Conservation (phyloP, 2,888 invertebrate genomes). For the Phymatocera aterrima region DNA sequence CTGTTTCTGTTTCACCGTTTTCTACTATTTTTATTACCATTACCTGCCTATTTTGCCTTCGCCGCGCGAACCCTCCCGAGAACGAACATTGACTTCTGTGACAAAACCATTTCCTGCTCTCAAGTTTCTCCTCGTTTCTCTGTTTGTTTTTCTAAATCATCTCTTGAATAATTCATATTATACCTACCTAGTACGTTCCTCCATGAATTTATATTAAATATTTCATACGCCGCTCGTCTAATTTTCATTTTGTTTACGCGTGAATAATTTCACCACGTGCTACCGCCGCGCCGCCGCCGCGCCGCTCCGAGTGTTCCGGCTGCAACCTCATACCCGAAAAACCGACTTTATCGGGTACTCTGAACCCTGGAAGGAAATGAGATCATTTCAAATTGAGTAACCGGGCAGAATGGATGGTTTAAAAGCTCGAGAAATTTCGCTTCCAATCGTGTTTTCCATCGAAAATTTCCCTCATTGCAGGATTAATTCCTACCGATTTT, state of each 20-base stretch:
- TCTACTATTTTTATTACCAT: background rate
- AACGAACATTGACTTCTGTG: background rate
- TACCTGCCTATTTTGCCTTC: no score
- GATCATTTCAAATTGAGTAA: no score
- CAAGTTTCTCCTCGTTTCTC: background rate
- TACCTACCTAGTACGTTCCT: background rate
- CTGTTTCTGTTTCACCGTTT: background rate
- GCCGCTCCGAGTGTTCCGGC: background rate
- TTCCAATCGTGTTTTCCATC: no score
- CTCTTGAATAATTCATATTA: conserved; percentile 38
- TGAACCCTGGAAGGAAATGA: background rate
- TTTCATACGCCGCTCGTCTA: conserved; percentile 45
- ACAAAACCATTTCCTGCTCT: background rate
- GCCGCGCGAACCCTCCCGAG: background rate
- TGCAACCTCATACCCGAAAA: background rate
- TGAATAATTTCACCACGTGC: conserved; percentile 39
- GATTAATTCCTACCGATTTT: no score
- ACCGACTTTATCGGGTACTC: conserved; percentile 21
- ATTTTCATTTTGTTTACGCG: conserved; percentile 43
- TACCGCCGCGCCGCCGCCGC: background rate
- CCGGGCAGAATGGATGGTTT: no score
- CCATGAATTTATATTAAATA: conserved; percentile 67
- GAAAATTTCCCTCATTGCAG: no score
- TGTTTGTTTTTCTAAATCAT: conserved; percentile 26
- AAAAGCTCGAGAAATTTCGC: no score